Conservation (phyloP, 2,113 vertebrate species). For the Pontoporia blainvillei region DNA sequence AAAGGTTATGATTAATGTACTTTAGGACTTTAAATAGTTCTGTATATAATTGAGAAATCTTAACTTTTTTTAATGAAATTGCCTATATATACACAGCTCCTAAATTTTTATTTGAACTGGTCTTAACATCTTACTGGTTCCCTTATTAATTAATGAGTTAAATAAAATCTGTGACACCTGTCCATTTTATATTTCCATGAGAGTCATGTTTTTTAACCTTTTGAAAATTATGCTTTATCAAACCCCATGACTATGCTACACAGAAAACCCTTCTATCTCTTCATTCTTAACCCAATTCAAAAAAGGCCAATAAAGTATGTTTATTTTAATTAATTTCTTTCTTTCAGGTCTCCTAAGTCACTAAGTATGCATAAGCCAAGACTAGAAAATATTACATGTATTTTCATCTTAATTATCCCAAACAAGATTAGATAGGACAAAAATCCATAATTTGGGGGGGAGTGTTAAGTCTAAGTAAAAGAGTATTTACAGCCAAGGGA, state of each 20-base stretch:
- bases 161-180: neutral
- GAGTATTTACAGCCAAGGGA: neutral
- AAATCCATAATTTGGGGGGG: neutral
- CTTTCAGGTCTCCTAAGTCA: neutral
- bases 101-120: conserved; percentile 36
- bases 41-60: neutral
- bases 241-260: neutral
- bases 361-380: neutral
- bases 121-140: conserved; percentile 7
- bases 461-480: neutral
- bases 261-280: neutral
- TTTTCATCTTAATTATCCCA: neutral
- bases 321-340: conserved; percentile 10
- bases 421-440: neutral
- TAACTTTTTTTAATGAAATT: neutral
- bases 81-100: neutral
- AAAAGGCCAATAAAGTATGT: neutral
- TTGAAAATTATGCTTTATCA: neutral
- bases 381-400: neutral
- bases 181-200: neutral
- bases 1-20: neutral
- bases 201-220: neutral
- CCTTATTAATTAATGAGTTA: neutral
- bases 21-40: neutral
- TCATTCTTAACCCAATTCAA: neutral